phyloP scores from a whole-genome alignment of 2,113 vertebrate genomes.

The Delphinapterus leucas region DNA sequence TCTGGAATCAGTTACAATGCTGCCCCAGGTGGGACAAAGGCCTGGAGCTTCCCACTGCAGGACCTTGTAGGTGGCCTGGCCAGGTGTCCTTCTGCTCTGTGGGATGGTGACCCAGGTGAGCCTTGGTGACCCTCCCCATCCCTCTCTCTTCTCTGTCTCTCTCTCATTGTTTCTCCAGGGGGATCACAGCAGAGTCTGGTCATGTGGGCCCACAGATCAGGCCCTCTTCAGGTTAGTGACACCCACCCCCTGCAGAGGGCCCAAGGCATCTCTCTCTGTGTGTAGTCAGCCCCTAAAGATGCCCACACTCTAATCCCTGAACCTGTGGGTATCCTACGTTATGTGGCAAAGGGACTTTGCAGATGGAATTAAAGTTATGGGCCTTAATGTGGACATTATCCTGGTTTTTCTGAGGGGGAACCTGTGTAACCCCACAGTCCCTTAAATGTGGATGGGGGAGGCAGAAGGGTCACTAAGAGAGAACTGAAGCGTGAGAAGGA shows the following conservation, averaged over 20 bases:
- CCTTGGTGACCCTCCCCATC: background rate
- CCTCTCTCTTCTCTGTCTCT: background rate
- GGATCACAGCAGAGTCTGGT: too few species aligned
- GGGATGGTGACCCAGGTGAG: rapidly evolving
- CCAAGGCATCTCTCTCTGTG: background rate
- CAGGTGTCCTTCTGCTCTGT: too few species aligned
- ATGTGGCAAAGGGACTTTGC: background rate
- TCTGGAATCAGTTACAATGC: background rate
- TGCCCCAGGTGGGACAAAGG: too few species aligned
- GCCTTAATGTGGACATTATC: rapidly evolving
- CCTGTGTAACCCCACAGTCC: background rate
- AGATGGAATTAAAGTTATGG: background rate
- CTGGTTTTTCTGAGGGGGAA: too few species aligned
- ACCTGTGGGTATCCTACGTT: background rate
- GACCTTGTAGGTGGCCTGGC: too few species aligned
- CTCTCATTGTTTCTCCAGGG: background rate
- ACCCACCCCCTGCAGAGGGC: background rate
- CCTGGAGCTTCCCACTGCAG: too few species aligned
- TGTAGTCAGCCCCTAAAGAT: background rate
- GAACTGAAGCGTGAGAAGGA: rapidly evolving
- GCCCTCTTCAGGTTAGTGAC: too few species aligned
- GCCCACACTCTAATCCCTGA: background rate
- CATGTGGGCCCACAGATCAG: too few species aligned
- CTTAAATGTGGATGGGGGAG: background rate
- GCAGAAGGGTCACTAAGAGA: background rate